Evolutionary conservation across 2,797 vertebrate species (phyloP).

Genomic region (Mus caroli): DNA sequence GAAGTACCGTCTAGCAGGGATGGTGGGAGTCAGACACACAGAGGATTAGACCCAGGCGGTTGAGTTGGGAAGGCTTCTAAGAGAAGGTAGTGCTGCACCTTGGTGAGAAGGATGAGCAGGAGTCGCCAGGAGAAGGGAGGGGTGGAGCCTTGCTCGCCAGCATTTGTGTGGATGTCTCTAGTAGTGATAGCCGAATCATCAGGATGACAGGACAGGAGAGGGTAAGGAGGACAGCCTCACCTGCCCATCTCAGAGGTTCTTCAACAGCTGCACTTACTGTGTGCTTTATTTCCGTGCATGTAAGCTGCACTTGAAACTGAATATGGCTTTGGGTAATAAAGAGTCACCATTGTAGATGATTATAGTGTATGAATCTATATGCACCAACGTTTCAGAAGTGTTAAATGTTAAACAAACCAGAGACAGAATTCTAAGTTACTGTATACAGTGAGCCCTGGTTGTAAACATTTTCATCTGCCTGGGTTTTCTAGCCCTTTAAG

Average conservation of each 20-base stretch:
- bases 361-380: neutral
- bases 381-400: neutral
- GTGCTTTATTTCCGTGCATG: neutral
- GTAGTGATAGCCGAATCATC: too few species aligned
- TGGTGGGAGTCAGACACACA: neutral
- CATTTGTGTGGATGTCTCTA: accelerated
- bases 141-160: neutral
- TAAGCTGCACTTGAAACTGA: neutral
- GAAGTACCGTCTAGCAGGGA: neutral
- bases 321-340: neutral
- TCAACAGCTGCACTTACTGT: neutral
- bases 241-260: neutral
- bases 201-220: neutral
- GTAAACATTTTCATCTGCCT: neutral
- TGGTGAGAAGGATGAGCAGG: neutral
- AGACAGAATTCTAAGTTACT: neutral
- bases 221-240: neutral
- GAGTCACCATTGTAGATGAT: neutral
- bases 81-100: neutral
- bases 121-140: neutral
- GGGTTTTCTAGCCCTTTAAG: neutral
- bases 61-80: too few species aligned
- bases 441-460: neutral
- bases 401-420: neutral
- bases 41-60: neutral